Base-by-base conservation (phyloP, 2,797 vertebrate species). In the Alectoris magna region DNA sequence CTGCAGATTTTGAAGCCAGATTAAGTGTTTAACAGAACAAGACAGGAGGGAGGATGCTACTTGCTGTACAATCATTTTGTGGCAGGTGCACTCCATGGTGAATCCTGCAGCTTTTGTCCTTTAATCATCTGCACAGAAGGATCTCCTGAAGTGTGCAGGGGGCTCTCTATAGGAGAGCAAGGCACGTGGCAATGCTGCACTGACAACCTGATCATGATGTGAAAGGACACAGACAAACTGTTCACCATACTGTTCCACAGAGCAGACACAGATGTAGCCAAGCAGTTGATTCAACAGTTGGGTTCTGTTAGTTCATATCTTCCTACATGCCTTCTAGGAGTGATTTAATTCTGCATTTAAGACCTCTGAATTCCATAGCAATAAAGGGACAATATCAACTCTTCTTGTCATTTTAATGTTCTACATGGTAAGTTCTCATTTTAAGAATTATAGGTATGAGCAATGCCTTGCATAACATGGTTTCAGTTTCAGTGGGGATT, bases 201-300 rank as follows among this genome's bases (percentile, higher is more conserved):
- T 43, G 46, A 78, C 48, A 56, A 34, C 12, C 74, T 0, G 1
- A 2, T 18, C 27, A 44, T 7, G 39, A 59, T 75, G 51, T 63
- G 83, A 93, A 86, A 84, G 78, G 81, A 77, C 74, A 74, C 41
- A 79, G 29, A 76, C 39, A 88, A 84, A 51, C 46, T 79, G 23
- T 70, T 90, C 60, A 27, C 43, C 3, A 38, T 87, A n/a, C 43
- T 63, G 22, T 56, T 71, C 74, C 48, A 9, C 0, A 76, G 77
- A 67, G 55, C 67, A 88, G 70, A 83, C 4, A 3, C 31, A 60
- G 75, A 76, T 39, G 41, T 7, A 84, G 55, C 31, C 63, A 70
- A 56, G 56, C 58, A 74, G 66, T 41, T 90, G 56, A 51, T 51
- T 90, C 73, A 85, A 55, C 72, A 83, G 38, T 64, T 95, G 80